A percentile compares a stretch with the other conserved stretches of the same genome.
Evolutionary conservation across 2,888 invertebrate genomes (phyloP).

Genomic region (Argyra leucocephala): DNA sequence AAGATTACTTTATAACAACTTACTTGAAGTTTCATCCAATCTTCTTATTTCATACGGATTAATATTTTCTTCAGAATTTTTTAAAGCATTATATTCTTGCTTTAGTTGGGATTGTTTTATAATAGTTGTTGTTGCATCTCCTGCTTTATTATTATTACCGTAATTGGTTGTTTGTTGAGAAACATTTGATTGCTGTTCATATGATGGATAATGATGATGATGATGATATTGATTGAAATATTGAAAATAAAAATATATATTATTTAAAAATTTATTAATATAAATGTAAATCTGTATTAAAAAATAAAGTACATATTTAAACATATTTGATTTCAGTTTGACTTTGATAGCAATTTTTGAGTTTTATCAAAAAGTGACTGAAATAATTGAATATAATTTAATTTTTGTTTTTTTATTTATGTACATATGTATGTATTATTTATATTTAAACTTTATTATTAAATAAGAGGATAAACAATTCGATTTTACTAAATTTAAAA

Average conservation of each 20-base stretch:
- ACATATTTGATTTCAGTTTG: not conserved
- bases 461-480: too few relatives aligned
- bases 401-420: too few relatives aligned
- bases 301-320: not conserved
- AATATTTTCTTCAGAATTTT: conserved; percentile 11
- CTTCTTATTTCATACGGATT: conserved; percentile 13
- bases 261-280: not conserved
- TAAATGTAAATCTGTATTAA: not conserved
- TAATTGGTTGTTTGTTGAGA: not conserved
- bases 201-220: too few relatives aligned
- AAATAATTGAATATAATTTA: too few relatives aligned
- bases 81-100: not conserved
- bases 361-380: too few relatives aligned
- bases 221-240: not conserved
- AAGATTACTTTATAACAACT: too few relatives aligned
- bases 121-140: not conserved
- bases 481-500: too few relatives aligned
- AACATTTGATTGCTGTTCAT: not conserved
- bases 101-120: not conserved
- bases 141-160: not conserved
- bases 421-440: too few relatives aligned
- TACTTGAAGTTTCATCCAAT: conserved; percentile 13
- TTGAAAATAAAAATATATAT: not conserved
- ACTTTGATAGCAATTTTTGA: too few relatives aligned
- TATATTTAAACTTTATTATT: too few relatives aligned